Conservation (phyloP, 2,113 vertebrate genomes). For the Pitta sordida region DNA sequence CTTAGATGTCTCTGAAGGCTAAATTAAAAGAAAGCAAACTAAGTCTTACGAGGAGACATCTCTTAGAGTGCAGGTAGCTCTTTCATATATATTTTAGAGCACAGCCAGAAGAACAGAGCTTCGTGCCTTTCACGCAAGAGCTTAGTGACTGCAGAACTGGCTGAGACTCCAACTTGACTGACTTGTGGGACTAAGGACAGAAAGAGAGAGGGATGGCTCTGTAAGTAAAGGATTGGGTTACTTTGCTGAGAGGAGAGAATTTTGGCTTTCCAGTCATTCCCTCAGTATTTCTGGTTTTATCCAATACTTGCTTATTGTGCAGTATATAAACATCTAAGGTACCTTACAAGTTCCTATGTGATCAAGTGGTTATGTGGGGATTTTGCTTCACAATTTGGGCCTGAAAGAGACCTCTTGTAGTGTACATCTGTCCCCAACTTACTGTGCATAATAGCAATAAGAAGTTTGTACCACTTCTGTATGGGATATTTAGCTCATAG, state of each 20-base stretch:
- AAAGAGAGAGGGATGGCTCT: neutral
- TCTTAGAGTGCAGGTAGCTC: neutral
- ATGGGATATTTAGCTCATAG: neutral
- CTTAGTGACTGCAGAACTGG: neutral
- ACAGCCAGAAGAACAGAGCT: neutral
- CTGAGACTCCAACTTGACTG: neutral
- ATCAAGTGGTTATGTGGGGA: neutral
- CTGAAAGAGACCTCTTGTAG: neutral
- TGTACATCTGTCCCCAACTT: neutral
- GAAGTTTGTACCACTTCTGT: neutral
- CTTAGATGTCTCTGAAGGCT: neutral
- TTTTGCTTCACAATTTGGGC: neutral
- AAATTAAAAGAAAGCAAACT: neutral
- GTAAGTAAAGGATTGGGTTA: neutral
- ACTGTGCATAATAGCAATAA: neutral
- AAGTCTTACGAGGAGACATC: neutral
- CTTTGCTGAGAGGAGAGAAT: neutral
- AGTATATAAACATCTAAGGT: neutral
- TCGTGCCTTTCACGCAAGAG: neutral
- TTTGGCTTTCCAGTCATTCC: neutral
- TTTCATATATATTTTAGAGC: neutral
- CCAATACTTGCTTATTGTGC: neutral
- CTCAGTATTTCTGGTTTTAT: neutral
- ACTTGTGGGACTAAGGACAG: neutral
- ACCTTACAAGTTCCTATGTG: neutral